phyloP scores from a whole-genome alignment of 2,113 vertebrate species.

The Psammodynastes pulverulentus region DNA sequence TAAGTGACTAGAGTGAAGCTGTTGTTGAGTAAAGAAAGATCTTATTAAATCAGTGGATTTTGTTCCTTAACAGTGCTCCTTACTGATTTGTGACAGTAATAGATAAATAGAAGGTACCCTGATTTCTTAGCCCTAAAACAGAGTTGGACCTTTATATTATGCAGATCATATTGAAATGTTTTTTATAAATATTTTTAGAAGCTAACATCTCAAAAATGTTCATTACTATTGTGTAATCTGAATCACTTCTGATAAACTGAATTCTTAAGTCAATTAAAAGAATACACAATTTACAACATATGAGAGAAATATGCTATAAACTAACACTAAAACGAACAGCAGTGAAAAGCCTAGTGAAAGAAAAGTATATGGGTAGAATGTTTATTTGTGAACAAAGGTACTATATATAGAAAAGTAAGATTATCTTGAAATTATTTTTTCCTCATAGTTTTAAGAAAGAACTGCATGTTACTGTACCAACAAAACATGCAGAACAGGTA shows the following conservation, averaged over 20 bases:
- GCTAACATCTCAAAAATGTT: not conserved
- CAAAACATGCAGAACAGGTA: not conserved
- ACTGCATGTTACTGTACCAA: not conserved
- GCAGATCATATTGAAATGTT: not conserved
- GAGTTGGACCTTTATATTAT: not conserved
- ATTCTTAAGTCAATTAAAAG: not conserved
- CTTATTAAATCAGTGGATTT: slow-evolving; percentile 13
- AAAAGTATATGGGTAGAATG: not conserved
- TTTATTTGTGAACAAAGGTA: not conserved
- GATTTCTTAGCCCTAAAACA: slow-evolving; percentile 12
- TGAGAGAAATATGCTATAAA: not conserved
- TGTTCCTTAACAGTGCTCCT: not conserved
- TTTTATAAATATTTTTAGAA: slow-evolving; percentile 10
- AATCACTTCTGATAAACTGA: not conserved
- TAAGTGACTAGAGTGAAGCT: not conserved
- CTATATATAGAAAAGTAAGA: not conserved
- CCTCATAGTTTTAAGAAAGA: not conserved
- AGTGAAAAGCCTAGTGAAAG: not conserved
- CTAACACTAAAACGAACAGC: not conserved
- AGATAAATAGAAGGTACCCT: not conserved
- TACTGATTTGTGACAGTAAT: not conserved
- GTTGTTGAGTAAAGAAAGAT: not conserved
- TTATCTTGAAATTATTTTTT: not conserved
- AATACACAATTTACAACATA: not conserved
- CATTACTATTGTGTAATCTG: not conserved